These are phyloP conservation scores for Zhuqinia jingwanae DNA, from an alignment of 2,888 invertebrate genomes.

Conservation along the genomic window DNA sequence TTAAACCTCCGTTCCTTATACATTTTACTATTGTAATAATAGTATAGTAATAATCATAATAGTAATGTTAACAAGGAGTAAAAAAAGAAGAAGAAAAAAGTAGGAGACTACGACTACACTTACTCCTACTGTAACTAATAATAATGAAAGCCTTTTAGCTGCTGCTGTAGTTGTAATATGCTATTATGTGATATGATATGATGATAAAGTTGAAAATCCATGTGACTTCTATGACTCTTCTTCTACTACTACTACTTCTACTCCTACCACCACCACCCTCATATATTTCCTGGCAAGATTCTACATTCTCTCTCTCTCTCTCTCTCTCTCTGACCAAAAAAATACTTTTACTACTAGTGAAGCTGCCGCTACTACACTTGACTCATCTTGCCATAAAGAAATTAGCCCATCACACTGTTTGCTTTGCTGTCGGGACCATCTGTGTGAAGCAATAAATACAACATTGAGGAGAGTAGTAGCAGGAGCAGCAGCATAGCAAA, in stretches of 20 bases:
- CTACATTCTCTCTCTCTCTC: too few species aligned
- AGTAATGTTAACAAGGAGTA: neutral
- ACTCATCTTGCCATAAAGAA: conserved; percentile 67
- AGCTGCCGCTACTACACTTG: neutral
- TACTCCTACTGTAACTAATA: neutral
- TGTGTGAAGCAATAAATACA: conserved; percentile 60
- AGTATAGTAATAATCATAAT: conserved; percentile 21
- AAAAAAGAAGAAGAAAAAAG: neutral
- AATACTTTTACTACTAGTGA: conserved; percentile 6
- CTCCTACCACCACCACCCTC: neutral
- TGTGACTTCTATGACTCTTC: conserved; percentile 23
- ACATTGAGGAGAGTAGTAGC: conserved; percentile 2
- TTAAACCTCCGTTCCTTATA: neutral
- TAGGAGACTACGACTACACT: neutral
- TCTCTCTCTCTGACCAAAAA: neutral
- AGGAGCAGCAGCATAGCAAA: too few species aligned
- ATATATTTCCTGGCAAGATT: neutral
- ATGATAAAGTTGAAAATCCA: conserved; percentile 35
- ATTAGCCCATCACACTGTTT: conserved; percentile 63
- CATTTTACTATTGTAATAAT: neutral
- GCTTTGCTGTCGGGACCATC: conserved; percentile 58
- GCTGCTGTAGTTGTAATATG: neutral
- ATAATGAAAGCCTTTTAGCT: neutral
- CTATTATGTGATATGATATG: conserved; percentile 17
- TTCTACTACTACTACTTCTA: neutral